Evolutionary conservation across 2,888 invertebrate species (phyloP).

Genomic region (Oegoconia quadripuncta): DNA sequence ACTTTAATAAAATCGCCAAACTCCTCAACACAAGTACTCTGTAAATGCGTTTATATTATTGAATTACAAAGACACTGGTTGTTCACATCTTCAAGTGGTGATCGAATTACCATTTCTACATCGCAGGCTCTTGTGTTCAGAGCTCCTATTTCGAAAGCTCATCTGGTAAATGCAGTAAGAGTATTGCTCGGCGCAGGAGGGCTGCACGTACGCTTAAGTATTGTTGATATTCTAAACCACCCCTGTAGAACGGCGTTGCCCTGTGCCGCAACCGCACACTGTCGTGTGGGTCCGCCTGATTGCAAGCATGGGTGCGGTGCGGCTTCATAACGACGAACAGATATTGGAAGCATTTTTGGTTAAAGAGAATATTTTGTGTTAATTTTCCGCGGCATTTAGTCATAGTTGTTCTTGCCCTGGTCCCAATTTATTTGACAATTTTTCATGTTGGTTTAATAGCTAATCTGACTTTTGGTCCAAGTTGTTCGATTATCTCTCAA

Average conservation of each 20-base stretch:
- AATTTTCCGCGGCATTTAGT: too few species aligned
- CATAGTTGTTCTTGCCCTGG: too few species aligned
- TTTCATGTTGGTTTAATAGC: too few species aligned
- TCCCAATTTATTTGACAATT: too few species aligned
- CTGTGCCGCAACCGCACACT: constrained; percentile 59
- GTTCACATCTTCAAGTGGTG: constrained; percentile 40
- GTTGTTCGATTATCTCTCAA: too few species aligned
- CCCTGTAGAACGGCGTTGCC: constrained; percentile 42
- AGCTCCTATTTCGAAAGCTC: constrained; percentile 59
- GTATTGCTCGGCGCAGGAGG: constrained; percentile 42
- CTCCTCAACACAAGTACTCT: background rate
- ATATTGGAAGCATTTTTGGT: too few species aligned
- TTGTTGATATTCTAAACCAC: constrained; percentile 72
- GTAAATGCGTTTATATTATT: background rate
- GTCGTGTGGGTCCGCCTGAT: constrained; percentile 63
- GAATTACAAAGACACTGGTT: constrained; percentile 7
- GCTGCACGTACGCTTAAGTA: constrained; percentile 54
- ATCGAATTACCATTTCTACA: constrained; percentile 47
- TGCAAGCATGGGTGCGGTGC: constrained; percentile 51
- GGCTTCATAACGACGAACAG: constrained; percentile 32
- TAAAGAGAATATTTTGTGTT: too few species aligned
- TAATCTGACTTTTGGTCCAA: too few species aligned
- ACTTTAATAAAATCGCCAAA: too few species aligned
- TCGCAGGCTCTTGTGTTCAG: constrained; percentile 44
- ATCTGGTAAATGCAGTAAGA: constrained; percentile 62